phyloP scores from a whole-genome alignment of 2,797 vertebrate genomes.

The Neostethus bicornis region DNA sequence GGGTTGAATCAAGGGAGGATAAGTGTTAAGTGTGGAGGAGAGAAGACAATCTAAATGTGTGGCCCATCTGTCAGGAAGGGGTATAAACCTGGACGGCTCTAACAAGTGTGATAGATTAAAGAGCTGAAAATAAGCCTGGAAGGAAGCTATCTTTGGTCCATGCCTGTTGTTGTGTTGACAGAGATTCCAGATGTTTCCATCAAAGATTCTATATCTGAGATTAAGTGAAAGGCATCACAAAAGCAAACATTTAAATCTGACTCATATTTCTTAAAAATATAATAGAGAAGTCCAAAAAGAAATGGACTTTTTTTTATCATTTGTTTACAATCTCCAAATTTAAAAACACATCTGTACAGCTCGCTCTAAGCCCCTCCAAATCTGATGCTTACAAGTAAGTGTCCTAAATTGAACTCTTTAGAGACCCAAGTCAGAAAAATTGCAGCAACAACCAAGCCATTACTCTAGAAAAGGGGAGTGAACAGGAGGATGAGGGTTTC shows the following conservation, averaged over 20 bases:
- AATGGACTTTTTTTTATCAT: conserved; percentile 38
- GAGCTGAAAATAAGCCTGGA: conserved; percentile 36
- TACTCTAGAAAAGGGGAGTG: too few relatives aligned
- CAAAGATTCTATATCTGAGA: too few relatives aligned
- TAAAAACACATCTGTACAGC: background rate
- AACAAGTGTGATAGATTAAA: conserved; percentile 48
- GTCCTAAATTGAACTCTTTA: background rate
- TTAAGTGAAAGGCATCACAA: too few relatives aligned
- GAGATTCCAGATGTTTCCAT: conserved; percentile 14
- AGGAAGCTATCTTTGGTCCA: conserved; percentile 35
- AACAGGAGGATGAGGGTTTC: too few relatives aligned
- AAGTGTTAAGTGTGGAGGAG: conserved; percentile 20
- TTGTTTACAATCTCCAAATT: conserved; percentile 18
- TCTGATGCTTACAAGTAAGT: background rate
- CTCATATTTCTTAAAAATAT: too few relatives aligned
- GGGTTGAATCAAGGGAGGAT: background rate
- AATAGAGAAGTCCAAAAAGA: too few relatives aligned
- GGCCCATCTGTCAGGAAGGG: conserved; percentile 37
- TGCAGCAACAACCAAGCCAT: too few relatives aligned
- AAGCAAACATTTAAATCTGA: conserved; percentile 28
- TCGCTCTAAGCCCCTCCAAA: conserved; percentile 4
- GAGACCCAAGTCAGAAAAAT: background rate
- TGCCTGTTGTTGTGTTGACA: conserved; percentile 21
- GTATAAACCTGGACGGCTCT: conserved; percentile 23
- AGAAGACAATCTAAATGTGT: conserved; percentile 3